Conservation (phyloP, 1,140 invertebrate genomes). For the Trichogramma pretiosum region DNA sequence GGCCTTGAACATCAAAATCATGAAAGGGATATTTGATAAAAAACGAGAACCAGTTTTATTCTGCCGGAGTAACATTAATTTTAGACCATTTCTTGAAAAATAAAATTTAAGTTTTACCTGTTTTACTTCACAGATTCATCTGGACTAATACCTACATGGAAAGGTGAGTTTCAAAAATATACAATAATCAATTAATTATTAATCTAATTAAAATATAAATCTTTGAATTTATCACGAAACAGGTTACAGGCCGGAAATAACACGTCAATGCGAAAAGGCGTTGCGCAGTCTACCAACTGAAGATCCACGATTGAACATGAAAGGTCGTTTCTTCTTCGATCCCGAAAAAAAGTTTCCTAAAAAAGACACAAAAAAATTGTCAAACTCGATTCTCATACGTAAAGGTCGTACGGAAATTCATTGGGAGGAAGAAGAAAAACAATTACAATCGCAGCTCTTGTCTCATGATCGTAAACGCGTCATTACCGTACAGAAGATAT, state of each 20-base stretch:
- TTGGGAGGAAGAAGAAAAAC: conserved; percentile 32
- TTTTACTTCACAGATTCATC: conserved; percentile 34
- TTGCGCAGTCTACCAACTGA: conserved; percentile 36
- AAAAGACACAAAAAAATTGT: conserved; percentile 18
- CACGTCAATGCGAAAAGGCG: conserved; percentile 38
- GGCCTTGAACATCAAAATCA: too few species aligned
- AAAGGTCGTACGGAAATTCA: conserved; percentile 30
- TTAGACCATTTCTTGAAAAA: too few species aligned
- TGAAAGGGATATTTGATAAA: too few species aligned
- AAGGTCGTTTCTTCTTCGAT: conserved; percentile 41
- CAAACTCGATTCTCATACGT: conserved; percentile 38
- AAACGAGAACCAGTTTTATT: too few species aligned
- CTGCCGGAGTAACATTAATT: too few species aligned
- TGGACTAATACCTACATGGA: conserved; percentile 32
- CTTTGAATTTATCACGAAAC: conserved; percentile 9
- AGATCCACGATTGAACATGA: conserved; percentile 42
- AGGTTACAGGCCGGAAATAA: conserved; percentile 43
- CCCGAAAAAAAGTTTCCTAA: conserved; percentile 24
- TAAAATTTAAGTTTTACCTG: too few species aligned
- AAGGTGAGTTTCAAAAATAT: conserved; percentile 33
- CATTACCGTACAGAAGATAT: conserved; percentile 37
- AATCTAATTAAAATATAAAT: too few species aligned
- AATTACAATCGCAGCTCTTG: neutral
- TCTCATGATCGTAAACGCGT: conserved; percentile 8
- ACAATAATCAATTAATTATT: too few species aligned